Percentiles rank a stretch among this genome's conserved stretches.
These are phyloP conservation scores for Lerema accius DNA, from an alignment of 1,140 invertebrate species.

Conservation along the genomic window DNA sequence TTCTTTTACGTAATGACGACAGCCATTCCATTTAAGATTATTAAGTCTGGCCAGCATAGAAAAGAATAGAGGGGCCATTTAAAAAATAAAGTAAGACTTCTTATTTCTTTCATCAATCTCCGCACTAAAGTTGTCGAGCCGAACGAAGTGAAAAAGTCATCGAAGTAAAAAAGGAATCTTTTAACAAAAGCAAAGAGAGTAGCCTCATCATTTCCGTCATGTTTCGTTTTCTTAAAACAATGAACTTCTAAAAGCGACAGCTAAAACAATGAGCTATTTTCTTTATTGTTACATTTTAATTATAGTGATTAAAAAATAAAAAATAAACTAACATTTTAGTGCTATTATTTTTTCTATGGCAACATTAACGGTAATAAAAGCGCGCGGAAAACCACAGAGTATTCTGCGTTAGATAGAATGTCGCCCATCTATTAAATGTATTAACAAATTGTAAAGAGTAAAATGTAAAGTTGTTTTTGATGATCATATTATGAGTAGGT, in stretches of 20 bases:
- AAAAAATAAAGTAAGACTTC: slow-evolving; percentile 30
- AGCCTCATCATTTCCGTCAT: slow-evolving; percentile 35
- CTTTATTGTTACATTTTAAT: slow-evolving; percentile 37
- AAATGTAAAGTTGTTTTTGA: no score
- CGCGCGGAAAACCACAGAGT: slow-evolving; percentile 5
- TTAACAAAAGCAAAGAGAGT: slow-evolving; percentile 39
- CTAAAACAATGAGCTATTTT: slow-evolving; percentile 36
- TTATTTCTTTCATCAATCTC: slow-evolving; percentile 34
- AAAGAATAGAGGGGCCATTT: slow-evolving; percentile 34
- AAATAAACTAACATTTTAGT: slow-evolving; percentile 21
- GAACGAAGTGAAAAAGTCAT: slow-evolving; percentile 32
- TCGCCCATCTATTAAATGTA: no score
- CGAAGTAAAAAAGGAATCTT: slow-evolving; percentile 33
- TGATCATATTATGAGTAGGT: no score
- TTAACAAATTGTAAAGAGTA: no score
- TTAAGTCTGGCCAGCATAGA: slow-evolving; percentile 28
- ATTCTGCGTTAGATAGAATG: not conserved
- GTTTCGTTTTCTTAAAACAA: slow-evolving; percentile 40
- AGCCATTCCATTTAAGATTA: slow-evolving; percentile 26
- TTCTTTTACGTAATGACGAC: slow-evolving; percentile 8
- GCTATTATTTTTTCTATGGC: slow-evolving; percentile 29
- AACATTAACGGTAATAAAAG: slow-evolving; percentile 18
- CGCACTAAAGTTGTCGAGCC: slow-evolving; percentile 27
- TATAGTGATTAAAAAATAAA: slow-evolving; percentile 34
- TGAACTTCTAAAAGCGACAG: slow-evolving; percentile 35